Base-by-base conservation (phyloP, 2,888 invertebrate species). In the Rhamphomyia laevipes region DNA sequence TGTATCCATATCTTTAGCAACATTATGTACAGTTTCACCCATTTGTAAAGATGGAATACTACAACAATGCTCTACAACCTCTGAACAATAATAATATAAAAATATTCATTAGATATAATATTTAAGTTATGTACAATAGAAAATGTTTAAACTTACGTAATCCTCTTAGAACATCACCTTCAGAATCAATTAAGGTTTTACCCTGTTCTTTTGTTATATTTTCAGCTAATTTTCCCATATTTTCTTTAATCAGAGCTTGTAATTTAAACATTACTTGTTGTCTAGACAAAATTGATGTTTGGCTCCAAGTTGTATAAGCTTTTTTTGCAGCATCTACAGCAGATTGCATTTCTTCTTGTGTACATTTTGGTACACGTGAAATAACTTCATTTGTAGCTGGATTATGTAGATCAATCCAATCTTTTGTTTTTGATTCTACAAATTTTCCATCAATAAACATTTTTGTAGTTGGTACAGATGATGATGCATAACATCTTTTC, bases 41-140 rank as follows among this genome's bases (percentile, higher is more conserved):
- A 95, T 79, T 64, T 92, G 86, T 17, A 97, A 76, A 2, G 84
- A 84, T 1, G 97, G 91, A 55, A 96, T 89, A 59, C 92, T 85
- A 72, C 96, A 93, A 61, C 91, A 89, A 64, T 95, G 93, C 67
- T 99, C 99, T 44, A 99, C 96, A 38, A 94, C 88, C 82, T 97
- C 89, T 90, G 72, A 43, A n/a, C n/a, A n/a, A n/a, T n/a, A n/a
- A n/a, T n/a, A n/a, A n/a, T 68, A 48, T 18, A 45, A 47, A 21
- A 45, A 48, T 35, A 45, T 21, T 9, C 27, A 27, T 23, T 21
- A 30, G 37, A 43, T 13, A 27, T 41, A 12, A 15, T 35, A 30
- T n/a, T 23, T 21, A 12, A 42, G 11, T 15, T 16, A 35, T 5
- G 4, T 10, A 48, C 15, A 16, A 37, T 40, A 43, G 11, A 17